These are phyloP conservation scores for Eumerus sabulonum DNA, from an alignment of 2,888 invertebrate species.

Conservation along the genomic window DNA sequence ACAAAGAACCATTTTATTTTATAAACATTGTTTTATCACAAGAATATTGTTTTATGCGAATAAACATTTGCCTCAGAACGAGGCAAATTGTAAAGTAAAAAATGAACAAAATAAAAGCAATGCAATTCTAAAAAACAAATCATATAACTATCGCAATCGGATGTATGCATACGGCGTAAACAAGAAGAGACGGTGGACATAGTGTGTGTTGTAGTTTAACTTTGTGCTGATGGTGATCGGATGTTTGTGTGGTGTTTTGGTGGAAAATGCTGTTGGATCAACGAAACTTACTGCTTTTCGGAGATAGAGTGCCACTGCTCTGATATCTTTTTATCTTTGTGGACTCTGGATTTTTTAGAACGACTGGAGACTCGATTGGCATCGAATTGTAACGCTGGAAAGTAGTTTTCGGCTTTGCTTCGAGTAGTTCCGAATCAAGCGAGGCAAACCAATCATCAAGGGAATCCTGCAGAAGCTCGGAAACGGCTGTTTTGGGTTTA, in stretches of 20 bases:
- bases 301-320: constrained; percentile 70
- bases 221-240: too few relatives aligned
- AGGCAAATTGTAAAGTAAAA: too few relatives aligned
- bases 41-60: too few relatives aligned
- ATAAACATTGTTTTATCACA: too few relatives aligned
- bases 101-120: too few relatives aligned
- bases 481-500: constrained; percentile 29
- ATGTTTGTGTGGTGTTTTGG: background rate
- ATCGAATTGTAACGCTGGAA: constrained; percentile 76
- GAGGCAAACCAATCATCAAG: constrained; percentile 75
- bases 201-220: too few relatives aligned
- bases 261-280: constrained; percentile 10
- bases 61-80: too few relatives aligned
- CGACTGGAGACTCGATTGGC: constrained; percentile 71
- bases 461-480: constrained; percentile 72
- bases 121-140: too few relatives aligned
- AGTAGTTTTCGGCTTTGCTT: constrained; percentile 73
- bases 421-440: constrained; percentile 73
- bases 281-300: constrained; percentile 56
- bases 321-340: constrained; percentile 74
- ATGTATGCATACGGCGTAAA: too few relatives aligned
- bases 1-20: too few relatives aligned
- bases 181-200: too few relatives aligned
- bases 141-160: too few relatives aligned
- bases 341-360: constrained; percentile 33